Conservation (phyloP, 2,113 vertebrate genomes). For the Coturnix japonica region DNA sequence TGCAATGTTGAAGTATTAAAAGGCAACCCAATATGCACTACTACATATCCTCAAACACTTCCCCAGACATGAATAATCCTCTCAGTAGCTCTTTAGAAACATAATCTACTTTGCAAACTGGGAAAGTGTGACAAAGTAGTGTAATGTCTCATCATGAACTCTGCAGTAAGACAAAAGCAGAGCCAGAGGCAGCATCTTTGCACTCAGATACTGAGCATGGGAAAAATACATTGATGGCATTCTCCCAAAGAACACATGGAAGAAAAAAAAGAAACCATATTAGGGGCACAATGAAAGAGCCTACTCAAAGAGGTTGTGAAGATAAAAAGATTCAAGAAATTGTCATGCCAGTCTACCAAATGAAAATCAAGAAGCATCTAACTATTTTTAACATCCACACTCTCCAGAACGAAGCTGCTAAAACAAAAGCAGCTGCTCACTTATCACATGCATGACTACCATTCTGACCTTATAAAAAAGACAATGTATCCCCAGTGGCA, state of each 20-base stretch:
- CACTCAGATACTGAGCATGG: background rate
- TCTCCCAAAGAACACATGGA: background rate
- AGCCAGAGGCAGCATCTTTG: background rate
- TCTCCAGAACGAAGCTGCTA: background rate
- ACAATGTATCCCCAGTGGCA: background rate
- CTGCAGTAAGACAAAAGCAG: background rate
- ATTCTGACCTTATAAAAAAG: background rate
- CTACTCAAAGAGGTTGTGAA: background rate
- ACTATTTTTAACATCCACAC: background rate
- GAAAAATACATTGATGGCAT: background rate
- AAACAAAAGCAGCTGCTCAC: background rate
- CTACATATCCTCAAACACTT: background rate
- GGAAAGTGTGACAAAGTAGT: background rate
- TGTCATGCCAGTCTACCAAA: background rate
- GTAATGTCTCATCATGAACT: background rate
- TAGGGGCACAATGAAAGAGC: background rate
- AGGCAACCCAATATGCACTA: background rate
- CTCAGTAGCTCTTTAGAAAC: background rate
- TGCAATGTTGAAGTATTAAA: background rate
- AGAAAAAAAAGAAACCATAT: background rate
- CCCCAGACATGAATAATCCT: background rate
- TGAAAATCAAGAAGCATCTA: background rate
- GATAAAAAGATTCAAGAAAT: background rate
- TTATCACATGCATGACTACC: fast-evolving
- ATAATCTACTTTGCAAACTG: background rate